A percentile compares a stretch with the other conserved stretches of the same genome.
Evolutionary conservation across 2,797 vertebrate species (phyloP).

Genomic region (Clamator glandarius): DNA sequence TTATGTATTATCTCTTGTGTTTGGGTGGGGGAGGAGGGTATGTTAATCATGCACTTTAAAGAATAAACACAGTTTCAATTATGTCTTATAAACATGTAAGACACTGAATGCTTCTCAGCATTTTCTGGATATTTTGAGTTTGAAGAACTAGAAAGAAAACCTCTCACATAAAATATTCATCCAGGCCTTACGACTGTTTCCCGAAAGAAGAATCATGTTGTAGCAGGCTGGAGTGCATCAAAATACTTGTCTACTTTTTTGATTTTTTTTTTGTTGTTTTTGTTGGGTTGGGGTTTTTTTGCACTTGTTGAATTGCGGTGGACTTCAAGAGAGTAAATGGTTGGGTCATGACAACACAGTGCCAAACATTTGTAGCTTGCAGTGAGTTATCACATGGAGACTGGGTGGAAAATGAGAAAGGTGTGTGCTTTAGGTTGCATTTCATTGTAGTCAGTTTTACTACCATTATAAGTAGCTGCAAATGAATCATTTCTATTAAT

Average conservation of each 20-base stretch:
- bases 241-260: background rate
- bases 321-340: background rate
- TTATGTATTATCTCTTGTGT: background rate
- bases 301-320: background rate
- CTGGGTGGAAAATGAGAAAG: background rate
- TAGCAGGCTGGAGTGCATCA: background rate
- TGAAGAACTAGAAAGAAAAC: background rate
- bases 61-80: background rate
- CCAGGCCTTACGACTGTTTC: background rate
- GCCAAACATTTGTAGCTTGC: background rate
- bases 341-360: background rate
- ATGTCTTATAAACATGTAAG: background rate
- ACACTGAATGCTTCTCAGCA: background rate
- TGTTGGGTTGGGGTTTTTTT: background rate
- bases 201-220: accelerated
- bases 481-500: background rate
- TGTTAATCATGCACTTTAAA: background rate
- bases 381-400: background rate
- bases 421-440: background rate
- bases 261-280: background rate
- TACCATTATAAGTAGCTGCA: background rate
- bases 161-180: background rate
- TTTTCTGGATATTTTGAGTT: background rate
- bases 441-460: background rate
- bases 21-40: too few relatives aligned